Conservation (phyloP, 2,888 invertebrate genomes). For the Julus scandinavius region DNA sequence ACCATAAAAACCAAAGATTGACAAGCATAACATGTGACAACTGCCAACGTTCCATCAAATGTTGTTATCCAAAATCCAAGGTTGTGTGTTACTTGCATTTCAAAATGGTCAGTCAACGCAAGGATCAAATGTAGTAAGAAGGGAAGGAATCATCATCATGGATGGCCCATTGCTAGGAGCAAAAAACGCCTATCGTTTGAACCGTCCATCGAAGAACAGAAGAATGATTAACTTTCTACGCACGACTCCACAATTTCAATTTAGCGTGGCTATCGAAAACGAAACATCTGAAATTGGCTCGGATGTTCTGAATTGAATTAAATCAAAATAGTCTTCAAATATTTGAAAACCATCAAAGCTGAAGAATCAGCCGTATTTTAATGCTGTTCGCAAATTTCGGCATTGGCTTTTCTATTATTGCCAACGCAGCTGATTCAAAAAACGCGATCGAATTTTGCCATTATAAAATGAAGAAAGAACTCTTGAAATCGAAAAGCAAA, state of each 20-base stretch:
- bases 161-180: not conserved
- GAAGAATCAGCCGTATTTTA: constrained; percentile 39
- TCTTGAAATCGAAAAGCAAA: not conserved
- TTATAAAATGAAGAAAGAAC: not conserved
- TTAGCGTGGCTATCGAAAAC: not conserved
- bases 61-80: too few relatives aligned
- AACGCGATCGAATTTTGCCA: not conserved
- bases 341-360: constrained; percentile 26
- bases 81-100: too few relatives aligned
- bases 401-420: constrained; percentile 3
- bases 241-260: not conserved
- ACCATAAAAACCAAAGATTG: too few relatives aligned
- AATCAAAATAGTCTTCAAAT: not conserved
- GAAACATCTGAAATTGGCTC: not conserved
- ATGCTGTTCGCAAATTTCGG: constrained; percentile 10
- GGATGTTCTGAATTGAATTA: not conserved
- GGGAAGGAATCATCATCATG: not conserved
- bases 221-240: not conserved
- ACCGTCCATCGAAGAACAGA: not conserved
- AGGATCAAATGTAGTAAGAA: not conserved
- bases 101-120: too few relatives aligned
- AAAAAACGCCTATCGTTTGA: not conserved
- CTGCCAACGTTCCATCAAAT: too few relatives aligned
- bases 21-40: too few relatives aligned
- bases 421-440: not conserved